Conservation (phyloP, 2,113 vertebrate species). For the Megaleporinus macrocephalus region DNA sequence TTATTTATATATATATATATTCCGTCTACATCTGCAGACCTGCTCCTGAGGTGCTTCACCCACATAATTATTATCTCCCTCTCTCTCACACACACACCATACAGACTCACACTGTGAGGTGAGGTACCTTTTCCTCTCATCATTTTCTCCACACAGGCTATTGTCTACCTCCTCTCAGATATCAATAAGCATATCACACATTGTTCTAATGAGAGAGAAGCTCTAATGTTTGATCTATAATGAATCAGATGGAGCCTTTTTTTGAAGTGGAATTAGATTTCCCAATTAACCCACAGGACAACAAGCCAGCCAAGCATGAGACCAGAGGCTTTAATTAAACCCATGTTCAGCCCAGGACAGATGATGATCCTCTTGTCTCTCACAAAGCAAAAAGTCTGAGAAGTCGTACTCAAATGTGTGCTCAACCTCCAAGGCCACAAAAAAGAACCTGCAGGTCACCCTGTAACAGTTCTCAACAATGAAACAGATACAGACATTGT, state of each 20-base stretch:
- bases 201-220: constrained; percentile 6
- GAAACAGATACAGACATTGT: too few relatives aligned
- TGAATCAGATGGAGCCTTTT: constrained; percentile 5
- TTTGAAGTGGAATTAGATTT: constrained; percentile 38
- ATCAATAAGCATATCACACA: neutral
- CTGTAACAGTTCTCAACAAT: too few relatives aligned
- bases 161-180: neutral
- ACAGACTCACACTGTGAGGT: neutral
- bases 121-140: neutral
- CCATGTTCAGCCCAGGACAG: neutral
- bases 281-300: constrained; percentile 20
- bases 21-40: too few relatives aligned
- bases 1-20: too few relatives aligned
- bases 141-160: neutral
- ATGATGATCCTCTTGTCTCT: neutral
- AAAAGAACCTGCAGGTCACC: too few relatives aligned
- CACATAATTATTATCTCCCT: neutral
- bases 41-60: too few relatives aligned
- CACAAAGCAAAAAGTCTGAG: neutral
- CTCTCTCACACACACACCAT: neutral
- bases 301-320: neutral
- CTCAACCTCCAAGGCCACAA: neutral
- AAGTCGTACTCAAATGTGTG: neutral
- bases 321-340: constrained; percentile 18
- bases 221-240: constrained; percentile 20